Evolutionary conservation across 1,140 invertebrate genomes (phyloP), one percentile per base, ranked within the genome.

Genomic region (Leptonema lineaticorne): DNA sequence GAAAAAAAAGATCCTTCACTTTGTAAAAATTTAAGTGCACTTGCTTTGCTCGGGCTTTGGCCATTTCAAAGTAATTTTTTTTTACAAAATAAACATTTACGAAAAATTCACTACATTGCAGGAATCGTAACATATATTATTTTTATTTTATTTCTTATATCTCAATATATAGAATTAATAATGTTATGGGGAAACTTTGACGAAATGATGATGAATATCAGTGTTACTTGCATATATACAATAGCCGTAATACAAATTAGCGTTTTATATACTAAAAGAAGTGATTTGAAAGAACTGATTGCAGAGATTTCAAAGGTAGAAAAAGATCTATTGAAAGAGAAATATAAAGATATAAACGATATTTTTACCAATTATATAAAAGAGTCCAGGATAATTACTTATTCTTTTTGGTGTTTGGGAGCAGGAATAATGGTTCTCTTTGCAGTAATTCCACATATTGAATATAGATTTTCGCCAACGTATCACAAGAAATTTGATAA

Each of bases 141-240:
- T 8, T 73, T 70, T 28, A 58, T 66, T 20, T 0, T 68, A 29
- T 74, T 74, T 27, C 28, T 72, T 5, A 69, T 67, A 3, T 67
- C 66, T 0, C 68, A 74, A 56, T 74, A 73, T 41, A 48, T 74
- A 1, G 73, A 74, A 48, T 56, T 74, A 24, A 18, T 37, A 3
- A 45, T 73, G 22, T 64, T 74, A 3, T 74, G 70, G 68, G 69
- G 70, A 26, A 60, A 73, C 59, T 67, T 74, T 14, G 67, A 72
- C 59, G 69, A 67, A 56, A 70, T 74, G 70, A 74, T 71, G 8
- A 72, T 69, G 0, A 74, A 74, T 30, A 70, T 72, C 57, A 66
- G 66, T 0, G 73, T 74, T 8, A 70, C 73, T 20, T 69, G 64
- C 37, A 46, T 74, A 4, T 73, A 72, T 53, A 69, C 71, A n/a